Base-by-base conservation (phyloP, 1,140 invertebrate genomes). In the Coelopa frigida region DNA sequence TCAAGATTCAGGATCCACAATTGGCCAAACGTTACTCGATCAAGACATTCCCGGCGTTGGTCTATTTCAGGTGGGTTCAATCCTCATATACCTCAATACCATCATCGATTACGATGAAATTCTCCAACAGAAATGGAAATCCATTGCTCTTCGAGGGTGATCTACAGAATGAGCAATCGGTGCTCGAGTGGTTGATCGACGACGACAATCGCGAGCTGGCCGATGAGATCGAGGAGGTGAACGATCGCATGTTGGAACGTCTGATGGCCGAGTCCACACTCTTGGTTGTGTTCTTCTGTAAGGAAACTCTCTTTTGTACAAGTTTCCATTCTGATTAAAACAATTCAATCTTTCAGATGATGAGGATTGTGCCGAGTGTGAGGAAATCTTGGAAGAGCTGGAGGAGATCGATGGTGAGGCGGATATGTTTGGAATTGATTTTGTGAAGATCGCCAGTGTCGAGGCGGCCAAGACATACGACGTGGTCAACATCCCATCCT, bases 331-430 rank as follows among this genome's bases (percentile, higher is more conserved):
- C 14, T 29, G n/a, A 29, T n/a, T 14, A 29, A 10, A 15, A n/a
- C n/a, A 10, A 14, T 5, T 56, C 4, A 20, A 33, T 8, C 0
- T 55, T 70, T 5, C 43, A 91, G 87, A 89, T 70, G 90, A 94
- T 61, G 87, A 93, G 60, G 84, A 94, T 61, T 94, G 91, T 68
- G 78, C 80, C 10, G 91, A 94, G 66, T 94, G 91, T 70, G 82
- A 87, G 52, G 84, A 88, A 57, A 89, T 93, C 46, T 72, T 95
- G 45, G 85, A 91, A 70, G 80, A 87, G 44, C 65, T 95, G 20
- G 92, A 94, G 73, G 84, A 91, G 61, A 94, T 95, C 56, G 92
- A 96, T 59, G 89, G 90, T 18, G 90, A 94, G 73, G 89, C 89
- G 4, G 91, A 94, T 74, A 77, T 86, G 46, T 94, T 83, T 72